phyloP scores from a whole-genome alignment of 2,797 vertebrate genomes.

The Urophycis tenuis region DNA sequence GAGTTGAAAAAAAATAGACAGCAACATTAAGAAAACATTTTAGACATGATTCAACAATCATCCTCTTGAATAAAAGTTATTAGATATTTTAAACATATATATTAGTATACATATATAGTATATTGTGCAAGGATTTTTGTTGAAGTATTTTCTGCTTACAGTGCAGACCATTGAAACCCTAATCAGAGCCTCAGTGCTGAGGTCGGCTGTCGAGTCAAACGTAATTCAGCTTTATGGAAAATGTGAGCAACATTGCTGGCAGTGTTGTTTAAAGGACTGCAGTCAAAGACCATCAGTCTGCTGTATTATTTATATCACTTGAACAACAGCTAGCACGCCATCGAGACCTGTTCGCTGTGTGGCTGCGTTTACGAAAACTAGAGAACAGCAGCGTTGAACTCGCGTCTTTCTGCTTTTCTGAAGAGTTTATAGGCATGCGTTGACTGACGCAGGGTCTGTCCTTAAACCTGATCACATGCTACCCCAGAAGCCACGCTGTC shows the following conservation, averaged over 20 bases:
- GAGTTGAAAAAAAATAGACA: background rate
- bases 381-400: background rate
- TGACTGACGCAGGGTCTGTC: background rate
- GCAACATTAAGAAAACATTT: background rate
- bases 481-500: background rate
- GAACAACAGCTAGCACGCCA: background rate
- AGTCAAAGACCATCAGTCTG: background rate
- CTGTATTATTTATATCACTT: background rate
- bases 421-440: background rate
- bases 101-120: no score
- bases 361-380: background rate
- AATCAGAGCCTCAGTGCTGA: background rate
- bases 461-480: background rate
- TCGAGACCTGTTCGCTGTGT: background rate
- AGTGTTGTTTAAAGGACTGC: background rate
- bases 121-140: background rate
- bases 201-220: background rate
- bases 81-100: conserved; percentile 1
- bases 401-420: background rate
- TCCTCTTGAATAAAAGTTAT: background rate
- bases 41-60: background rate
- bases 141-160: background rate
- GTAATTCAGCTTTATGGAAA: background rate
- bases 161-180: background rate
- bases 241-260: background rate